phyloP scores from a whole-genome alignment of 2,888 invertebrate species.

The Drosophila melanosoma region DNA sequence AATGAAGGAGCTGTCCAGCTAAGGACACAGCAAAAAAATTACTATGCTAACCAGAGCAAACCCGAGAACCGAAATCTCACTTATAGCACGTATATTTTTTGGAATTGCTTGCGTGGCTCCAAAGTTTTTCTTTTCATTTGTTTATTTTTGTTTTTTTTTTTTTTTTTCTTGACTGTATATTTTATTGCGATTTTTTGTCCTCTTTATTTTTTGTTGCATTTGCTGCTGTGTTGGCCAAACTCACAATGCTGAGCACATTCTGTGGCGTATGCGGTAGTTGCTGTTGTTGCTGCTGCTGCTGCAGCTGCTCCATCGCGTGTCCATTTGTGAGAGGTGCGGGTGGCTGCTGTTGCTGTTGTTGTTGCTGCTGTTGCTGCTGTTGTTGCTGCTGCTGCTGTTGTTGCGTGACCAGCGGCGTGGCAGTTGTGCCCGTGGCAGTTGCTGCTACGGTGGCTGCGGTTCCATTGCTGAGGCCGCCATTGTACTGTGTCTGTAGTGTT shows the following conservation, averaged over 20 bases:
- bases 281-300: constrained; percentile 66
- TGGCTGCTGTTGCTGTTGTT: constrained; percentile 55
- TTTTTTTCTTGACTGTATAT: constrained; percentile 54
- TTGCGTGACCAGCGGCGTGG: constrained; percentile 66
- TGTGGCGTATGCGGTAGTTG: constrained; percentile 68
- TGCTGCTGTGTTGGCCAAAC: constrained; percentile 69
- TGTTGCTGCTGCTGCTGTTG: constrained; percentile 55
- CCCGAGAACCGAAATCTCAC: constrained; percentile 54
- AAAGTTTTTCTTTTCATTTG: constrained; percentile 30
- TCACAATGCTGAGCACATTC: constrained; percentile 85
- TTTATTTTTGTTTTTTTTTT: constrained; percentile 9
- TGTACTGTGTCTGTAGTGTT: constrained; percentile 70
- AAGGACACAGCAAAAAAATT: constrained; percentile 31
- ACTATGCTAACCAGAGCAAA: constrained; percentile 10
- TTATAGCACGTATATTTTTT: constrained; percentile 74
- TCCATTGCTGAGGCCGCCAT: constrained; percentile 62
- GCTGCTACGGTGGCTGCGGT: constrained; percentile 40
- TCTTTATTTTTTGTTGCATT: constrained; percentile 32
- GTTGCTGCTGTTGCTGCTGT: constrained; percentile 14
- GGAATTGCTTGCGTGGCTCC: constrained; percentile 65
- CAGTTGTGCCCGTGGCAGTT: constrained; percentile 53
- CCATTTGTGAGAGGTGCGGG: constrained; percentile 75
- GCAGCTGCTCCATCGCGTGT: constrained; percentile 76
- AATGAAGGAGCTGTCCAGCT: constrained; percentile 47
- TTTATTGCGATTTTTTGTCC: constrained; percentile 70